Evolutionary conservation across 2,888 invertebrate genomes (phyloP).

Genomic region (Augiades crinisus): DNA sequence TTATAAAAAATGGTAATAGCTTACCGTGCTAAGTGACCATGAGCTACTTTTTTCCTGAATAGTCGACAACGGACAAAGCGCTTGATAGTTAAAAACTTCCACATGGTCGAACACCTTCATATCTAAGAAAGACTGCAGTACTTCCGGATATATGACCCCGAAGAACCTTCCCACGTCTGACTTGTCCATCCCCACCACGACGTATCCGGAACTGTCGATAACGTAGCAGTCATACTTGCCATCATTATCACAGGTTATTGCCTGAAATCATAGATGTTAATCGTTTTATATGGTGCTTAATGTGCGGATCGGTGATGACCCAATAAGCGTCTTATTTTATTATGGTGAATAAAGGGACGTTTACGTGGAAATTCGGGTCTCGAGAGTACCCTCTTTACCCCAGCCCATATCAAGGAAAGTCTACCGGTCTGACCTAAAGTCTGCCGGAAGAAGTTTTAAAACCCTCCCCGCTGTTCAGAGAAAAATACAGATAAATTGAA

Average conservation of each 20-base stretch:
- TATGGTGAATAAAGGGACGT: too few relatives aligned
- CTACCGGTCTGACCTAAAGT: too few relatives aligned
- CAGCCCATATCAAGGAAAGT: too few relatives aligned
- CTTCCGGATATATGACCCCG: conserved; percentile 89
- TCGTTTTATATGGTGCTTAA: neutral
- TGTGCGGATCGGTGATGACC: too few relatives aligned
- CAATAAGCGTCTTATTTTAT: neutral
- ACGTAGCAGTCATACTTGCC: conserved; percentile 88
- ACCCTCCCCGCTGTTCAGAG: too few relatives aligned
- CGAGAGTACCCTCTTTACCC: too few relatives aligned
- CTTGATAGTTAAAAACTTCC: conserved; percentile 93
- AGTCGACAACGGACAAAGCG: conserved; percentile 80
- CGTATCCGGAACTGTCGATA: conserved; percentile 95
- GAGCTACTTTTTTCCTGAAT: conserved; percentile 44
- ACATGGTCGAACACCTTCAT: conserved; percentile 87
- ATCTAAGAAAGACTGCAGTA: conserved; percentile 88
- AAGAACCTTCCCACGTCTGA: conserved; percentile 91
- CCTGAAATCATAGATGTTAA: conserved; percentile 39
- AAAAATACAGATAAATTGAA: too few relatives aligned
- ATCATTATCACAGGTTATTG: conserved; percentile 72
- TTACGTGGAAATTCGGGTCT: too few relatives aligned
- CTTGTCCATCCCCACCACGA: conserved; percentile 86
- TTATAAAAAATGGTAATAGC: neutral
- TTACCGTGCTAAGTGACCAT: conserved; percentile 57
- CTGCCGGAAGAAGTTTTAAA: too few relatives aligned